These are phyloP conservation scores for Seriola quinqueradiata DNA, from an alignment of 2,113 vertebrate species.

Conservation along the genomic window DNA sequence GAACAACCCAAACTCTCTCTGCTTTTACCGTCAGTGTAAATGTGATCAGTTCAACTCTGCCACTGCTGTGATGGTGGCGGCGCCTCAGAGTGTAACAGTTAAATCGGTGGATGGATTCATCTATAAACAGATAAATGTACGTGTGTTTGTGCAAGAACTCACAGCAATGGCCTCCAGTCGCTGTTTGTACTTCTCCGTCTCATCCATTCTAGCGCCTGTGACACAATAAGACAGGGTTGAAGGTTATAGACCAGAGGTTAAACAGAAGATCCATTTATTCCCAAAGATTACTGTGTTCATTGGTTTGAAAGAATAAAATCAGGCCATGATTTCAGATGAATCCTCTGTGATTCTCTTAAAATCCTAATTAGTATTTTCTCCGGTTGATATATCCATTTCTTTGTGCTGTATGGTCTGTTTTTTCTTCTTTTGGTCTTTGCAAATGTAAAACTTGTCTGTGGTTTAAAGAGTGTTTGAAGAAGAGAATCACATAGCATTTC, in stretches of 20 bases:
- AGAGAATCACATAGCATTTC: constrained; percentile 34
- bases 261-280: constrained; percentile 25
- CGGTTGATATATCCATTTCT: too few relatives aligned
- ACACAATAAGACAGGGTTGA: constrained; percentile 49
- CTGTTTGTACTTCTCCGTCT: constrained; percentile 85
- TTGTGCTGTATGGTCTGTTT: too few relatives aligned
- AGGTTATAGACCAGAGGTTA: constrained; percentile 47
- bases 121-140: constrained; percentile 19
- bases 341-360: neutral
- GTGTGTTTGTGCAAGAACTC: constrained; percentile 60
- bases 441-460: constrained; percentile 3
- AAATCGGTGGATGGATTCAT: neutral
- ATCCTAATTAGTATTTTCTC: neutral
- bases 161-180: constrained; percentile 85
- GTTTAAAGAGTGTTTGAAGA: constrained; percentile 2
- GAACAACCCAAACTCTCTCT: neutral
- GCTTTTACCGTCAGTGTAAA: neutral
- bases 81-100: neutral
- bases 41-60: neutral
- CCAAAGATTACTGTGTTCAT: neutral
- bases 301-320: neutral
- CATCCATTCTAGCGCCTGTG: constrained; percentile 84
- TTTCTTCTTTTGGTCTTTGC: neutral
- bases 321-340: neutral
- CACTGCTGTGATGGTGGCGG: neutral